phyloP scores from a whole-genome alignment of 2,888 invertebrate species.

The Noctua pronuba region DNA sequence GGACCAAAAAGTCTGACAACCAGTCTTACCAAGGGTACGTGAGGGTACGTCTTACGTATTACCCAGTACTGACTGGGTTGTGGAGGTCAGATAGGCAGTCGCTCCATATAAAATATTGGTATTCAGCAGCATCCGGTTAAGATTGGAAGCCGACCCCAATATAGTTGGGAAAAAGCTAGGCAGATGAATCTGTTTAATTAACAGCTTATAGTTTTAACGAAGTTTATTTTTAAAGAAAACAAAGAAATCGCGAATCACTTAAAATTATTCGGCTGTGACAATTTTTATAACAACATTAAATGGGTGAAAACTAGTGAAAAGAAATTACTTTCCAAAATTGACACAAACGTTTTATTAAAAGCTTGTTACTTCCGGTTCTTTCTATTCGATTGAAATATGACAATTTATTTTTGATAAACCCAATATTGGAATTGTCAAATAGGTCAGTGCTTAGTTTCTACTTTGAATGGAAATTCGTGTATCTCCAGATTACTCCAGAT shows the following conservation, averaged over 20 bases:
- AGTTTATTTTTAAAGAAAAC: not conserved
- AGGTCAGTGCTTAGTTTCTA: not conserved
- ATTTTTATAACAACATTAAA: not conserved
- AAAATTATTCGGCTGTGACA: not conserved
- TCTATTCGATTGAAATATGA: conserved; percentile 25
- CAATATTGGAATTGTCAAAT: not conserved
- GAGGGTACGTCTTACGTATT: too few relatives aligned
- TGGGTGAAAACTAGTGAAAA: conserved; percentile 21
- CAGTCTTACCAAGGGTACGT: too few relatives aligned
- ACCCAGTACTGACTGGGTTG: too few relatives aligned
- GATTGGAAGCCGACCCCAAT: too few relatives aligned
- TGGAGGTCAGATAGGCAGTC: too few relatives aligned
- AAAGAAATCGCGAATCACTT: not conserved
- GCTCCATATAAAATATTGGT: too few relatives aligned
- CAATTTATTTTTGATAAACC: conserved; percentile 18
- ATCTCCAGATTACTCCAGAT: not conserved
- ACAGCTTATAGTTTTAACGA: not conserved
- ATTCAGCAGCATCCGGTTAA: too few relatives aligned
- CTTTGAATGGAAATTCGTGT: not conserved
- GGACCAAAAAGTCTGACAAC: too few relatives aligned
- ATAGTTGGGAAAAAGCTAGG: too few relatives aligned
- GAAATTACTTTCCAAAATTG: conserved; percentile 18
- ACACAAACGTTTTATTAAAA: conserved; percentile 20
- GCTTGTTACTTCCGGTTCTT: conserved; percentile 21
- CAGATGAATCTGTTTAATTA: not conserved